Base-by-base conservation (phyloP, 2,888 invertebrate species). In the Onchidella celtica region DNA sequence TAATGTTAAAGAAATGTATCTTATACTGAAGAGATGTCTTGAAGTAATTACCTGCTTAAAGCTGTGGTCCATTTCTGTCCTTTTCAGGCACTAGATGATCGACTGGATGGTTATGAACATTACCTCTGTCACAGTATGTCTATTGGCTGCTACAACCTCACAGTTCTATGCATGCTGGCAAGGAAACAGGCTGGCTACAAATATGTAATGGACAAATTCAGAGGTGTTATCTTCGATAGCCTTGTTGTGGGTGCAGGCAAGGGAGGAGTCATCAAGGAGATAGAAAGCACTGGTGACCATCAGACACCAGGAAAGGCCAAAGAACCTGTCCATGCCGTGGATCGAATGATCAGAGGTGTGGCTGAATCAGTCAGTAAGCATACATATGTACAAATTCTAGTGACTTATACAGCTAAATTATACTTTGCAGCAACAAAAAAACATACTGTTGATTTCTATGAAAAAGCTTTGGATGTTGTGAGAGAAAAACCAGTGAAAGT, bases 61-160 rank as follows among this genome's bases (percentile, higher is more conserved):
- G 47, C 47, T 47, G n/a, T n/a, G n/a, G n/a, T 47, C 47, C 47
- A 47, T 11, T 47, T 47, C 6, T 47, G 6, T 47, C 47, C 47
- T 47, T 17, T 47, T 6, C 27, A 73, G 73, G 73, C 38, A n/a
- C 73, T 73, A 17, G 59, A 73, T 59, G 73, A 61, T 6, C n/a
- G 24, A 24, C 55, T 77, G 6, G 21, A 29, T 4, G 32, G 70
- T 0, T 88, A 88, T 68, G 70, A 84, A 2, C 65, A 84, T 68
- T 82, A 86, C 47, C 24, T 91, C 0, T 79, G 88, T 11, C 91
- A 91, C 74, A 87, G 86, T 2, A 87, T 88, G 61, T 91, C 90
- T 3, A 88, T 90, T 61, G 91, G 90, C 6, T 86, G 89, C 3
- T 91, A 87, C 82, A 88, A 88, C 36, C 88, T 88, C 61, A 88